phyloP scores from a whole-genome alignment of 2,888 invertebrate genomes.

The Orthosia gracilis region DNA sequence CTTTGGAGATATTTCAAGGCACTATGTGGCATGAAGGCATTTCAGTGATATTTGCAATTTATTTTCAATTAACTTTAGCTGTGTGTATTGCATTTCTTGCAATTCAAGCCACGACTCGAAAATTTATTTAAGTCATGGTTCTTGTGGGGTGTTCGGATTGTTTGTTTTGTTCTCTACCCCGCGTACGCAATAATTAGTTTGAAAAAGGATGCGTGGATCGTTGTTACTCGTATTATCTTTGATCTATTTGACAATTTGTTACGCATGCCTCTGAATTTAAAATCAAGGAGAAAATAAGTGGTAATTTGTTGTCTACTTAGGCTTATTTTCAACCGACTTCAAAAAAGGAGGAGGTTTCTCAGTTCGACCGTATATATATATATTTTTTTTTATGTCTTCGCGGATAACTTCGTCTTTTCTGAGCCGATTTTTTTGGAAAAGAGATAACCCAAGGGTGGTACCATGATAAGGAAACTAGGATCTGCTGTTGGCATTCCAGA shows the following conservation, averaged over 20 bases:
- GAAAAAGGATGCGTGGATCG: background rate
- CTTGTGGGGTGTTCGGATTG: background rate
- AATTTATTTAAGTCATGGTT: constrained; percentile 7
- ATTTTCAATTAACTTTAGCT: constrained; percentile 34
- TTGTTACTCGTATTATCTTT: constrained; percentile 7
- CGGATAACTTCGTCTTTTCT: no score
- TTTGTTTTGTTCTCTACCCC: background rate
- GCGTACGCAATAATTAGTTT: constrained; percentile 20
- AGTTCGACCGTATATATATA: no score
- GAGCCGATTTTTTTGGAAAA: no score
- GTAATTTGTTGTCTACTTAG: background rate
- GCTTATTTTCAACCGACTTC: no score
- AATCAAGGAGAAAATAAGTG: background rate
- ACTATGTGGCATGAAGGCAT: background rate
- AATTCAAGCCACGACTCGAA: constrained; percentile 5
- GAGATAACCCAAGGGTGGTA: no score
- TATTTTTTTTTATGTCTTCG: no score
- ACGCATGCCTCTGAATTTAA: background rate
- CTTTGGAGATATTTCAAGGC: background rate
- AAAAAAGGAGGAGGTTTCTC: no score
- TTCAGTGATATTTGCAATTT: constrained; percentile 46
- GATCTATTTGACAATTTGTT: constrained; percentile 18
- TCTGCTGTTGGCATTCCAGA: no score
- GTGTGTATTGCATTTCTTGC: constrained; percentile 18
- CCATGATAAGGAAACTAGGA: no score